These are phyloP conservation scores for Diuraphis noxia DNA, from an alignment of 1,140 invertebrate genomes.

Conservation along the genomic window DNA sequence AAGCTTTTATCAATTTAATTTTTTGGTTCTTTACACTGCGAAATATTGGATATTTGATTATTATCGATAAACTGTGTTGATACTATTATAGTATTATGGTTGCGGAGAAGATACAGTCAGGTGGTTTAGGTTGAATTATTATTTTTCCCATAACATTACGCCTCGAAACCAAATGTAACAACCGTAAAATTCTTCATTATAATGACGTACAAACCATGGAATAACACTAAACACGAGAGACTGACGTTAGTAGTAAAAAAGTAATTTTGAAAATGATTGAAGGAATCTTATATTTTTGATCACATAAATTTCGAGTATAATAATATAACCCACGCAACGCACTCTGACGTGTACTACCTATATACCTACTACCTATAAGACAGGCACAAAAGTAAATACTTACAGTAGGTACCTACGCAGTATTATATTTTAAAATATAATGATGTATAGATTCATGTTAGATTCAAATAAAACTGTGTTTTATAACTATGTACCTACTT, in stretches of 20 bases:
- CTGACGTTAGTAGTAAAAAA: neutral
- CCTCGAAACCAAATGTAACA: neutral
- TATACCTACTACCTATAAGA: neutral
- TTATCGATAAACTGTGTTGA: neutral
- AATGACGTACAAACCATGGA: neutral
- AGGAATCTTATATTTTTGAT: neutral
- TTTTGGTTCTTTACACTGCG: neutral
- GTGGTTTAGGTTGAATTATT: neutral
- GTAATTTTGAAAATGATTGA: neutral
- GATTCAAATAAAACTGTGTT: no score
- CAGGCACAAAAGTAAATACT: neutral
- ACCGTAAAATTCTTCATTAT: neutral
- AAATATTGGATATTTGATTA: neutral
- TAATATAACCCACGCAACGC: neutral
- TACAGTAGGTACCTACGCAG: neutral
- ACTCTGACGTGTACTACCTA: neutral
- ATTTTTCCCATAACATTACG: neutral
- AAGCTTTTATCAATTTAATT: neutral
- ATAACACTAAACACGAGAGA: neutral
- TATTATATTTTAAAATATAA: neutral
- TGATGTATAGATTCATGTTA: neutral
- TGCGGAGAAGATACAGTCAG: neutral
- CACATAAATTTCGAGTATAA: neutral
- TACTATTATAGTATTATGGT: neutral
- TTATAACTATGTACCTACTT: no score